These are phyloP conservation scores for Corythucha ciliata DNA, from an alignment of 2,888 invertebrate species.

Conservation along the genomic window DNA sequence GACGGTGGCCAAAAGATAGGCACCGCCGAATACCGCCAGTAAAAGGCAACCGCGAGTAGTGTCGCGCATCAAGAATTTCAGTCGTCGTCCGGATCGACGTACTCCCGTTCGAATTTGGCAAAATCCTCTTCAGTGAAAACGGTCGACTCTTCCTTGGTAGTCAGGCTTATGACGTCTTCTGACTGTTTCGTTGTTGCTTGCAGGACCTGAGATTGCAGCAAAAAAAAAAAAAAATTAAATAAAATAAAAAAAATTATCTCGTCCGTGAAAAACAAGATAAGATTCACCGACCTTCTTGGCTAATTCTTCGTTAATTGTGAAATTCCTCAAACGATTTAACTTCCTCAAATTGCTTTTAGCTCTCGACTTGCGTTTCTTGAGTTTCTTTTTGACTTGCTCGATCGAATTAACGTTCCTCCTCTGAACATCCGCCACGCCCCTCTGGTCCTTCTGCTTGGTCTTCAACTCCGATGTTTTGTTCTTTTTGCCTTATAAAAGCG, in stretches of 20 bases:
- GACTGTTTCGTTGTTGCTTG: conserved; percentile 18
- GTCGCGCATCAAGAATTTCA: conserved; percentile 37
- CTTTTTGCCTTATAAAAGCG: conserved; percentile 1
- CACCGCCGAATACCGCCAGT: conserved; percentile 46
- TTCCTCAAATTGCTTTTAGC: conserved; percentile 13
- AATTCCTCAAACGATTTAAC: conserved; percentile 22
- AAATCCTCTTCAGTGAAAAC: conserved; percentile 63
- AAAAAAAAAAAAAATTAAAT: too few relatives aligned
- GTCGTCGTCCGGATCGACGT: conserved; percentile 45
- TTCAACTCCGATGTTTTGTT: conserved; percentile 12
- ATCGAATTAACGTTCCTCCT: conserved; percentile 22
- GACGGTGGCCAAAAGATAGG: conserved; percentile 51
- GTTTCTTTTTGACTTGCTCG: conserved; percentile 21
- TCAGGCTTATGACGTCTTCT: conserved; percentile 7
- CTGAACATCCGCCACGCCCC: conserved; percentile 26
- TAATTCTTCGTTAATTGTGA: conserved; percentile 15
- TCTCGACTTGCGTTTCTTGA: conserved; percentile 12
- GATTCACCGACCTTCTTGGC: conserved; percentile 17
- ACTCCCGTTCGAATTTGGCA: conserved; percentile 55
- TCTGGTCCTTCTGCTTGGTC: conserved; percentile 13
- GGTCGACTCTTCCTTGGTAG: conserved; percentile 45
- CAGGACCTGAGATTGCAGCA: conserved; percentile 6
- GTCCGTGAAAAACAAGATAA: too few relatives aligned
- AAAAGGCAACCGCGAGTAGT: conserved; percentile 47
- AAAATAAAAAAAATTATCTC: too few relatives aligned